These are phyloP conservation scores for Ferdinandea cuprea DNA, from an alignment of 2,888 invertebrate genomes.

Conservation along the genomic window DNA sequence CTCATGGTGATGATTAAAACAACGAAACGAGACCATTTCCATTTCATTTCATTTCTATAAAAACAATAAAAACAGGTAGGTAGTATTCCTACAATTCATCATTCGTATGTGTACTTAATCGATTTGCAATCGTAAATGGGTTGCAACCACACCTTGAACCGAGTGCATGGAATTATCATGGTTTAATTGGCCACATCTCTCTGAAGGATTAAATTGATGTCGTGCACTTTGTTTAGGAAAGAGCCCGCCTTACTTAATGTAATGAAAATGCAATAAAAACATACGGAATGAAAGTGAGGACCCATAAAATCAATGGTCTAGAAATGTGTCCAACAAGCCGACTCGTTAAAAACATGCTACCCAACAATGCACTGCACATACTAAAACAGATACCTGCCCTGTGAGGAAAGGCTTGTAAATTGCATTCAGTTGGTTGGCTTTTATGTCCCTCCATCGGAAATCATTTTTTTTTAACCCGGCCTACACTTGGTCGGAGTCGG, in stretches of 20 bases:
- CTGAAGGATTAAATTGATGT: constrained; percentile 41
- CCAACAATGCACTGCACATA: constrained; percentile 28
- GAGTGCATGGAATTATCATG: constrained; percentile 5
- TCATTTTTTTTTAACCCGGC: constrained; percentile 5
- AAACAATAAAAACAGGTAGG: not conserved
- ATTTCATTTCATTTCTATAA: not conserved
- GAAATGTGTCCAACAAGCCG: constrained; percentile 54
- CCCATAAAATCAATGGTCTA: constrained; percentile 61
- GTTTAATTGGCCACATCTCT: constrained; percentile 31
- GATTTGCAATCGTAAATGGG: constrained; percentile 43
- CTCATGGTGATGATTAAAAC: constrained; percentile 25
- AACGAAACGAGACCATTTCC: not conserved
- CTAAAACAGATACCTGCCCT: constrained; percentile 10
- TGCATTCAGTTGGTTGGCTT: constrained; percentile 60
- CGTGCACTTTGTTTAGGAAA: constrained; percentile 37
- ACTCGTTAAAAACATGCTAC: constrained; percentile 29
- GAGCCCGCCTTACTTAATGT: constrained; percentile 33
- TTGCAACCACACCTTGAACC: constrained; percentile 21
- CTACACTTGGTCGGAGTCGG: constrained; percentile 28
- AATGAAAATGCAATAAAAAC: constrained; percentile 30
- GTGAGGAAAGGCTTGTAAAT: constrained; percentile 43
- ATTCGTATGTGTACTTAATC: constrained; percentile 13
- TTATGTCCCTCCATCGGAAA: constrained; percentile 36
- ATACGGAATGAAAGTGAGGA: not conserved
- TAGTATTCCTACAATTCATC: not conserved